A percentile compares a stretch with the other conserved stretches of the same genome.
Conservation (phyloP, 2,797 vertebrate species). For the Ispidina picta region DNA sequence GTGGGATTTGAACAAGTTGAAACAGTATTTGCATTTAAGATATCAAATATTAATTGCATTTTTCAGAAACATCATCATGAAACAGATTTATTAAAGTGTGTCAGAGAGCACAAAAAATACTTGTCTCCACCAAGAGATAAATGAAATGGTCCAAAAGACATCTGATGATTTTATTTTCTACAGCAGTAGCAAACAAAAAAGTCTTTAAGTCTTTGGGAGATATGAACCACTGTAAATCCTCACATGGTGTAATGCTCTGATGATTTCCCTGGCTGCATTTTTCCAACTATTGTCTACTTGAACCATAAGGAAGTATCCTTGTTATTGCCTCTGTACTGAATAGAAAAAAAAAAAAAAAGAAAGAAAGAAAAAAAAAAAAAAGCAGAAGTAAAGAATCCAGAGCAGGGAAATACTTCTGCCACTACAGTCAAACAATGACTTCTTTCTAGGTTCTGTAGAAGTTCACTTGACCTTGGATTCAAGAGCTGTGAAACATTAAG, state of each 20-base stretch:
- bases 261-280: not conserved
- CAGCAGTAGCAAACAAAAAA: not conserved
- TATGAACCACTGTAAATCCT: not conserved
- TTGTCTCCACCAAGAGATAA: not conserved
- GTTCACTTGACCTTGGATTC: not conserved
- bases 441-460: not conserved
- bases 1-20: not conserved
- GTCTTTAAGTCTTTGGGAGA: not conserved
- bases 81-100: not conserved
- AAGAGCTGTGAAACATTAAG: not conserved
- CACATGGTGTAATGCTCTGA: not conserved
- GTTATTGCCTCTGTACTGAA: not conserved
- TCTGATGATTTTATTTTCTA: slow-evolving; percentile 1
- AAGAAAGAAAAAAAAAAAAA: not conserved
- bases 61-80: not conserved
- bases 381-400: not conserved
- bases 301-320: not conserved
- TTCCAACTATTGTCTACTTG: not conserved
- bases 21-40: not conserved
- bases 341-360: not conserved
- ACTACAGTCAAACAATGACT: not conserved
- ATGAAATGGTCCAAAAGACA: slow-evolving; percentile 15
- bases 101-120: not conserved
- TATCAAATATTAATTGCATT: not conserved
- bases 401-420: not conserved